Base-by-base conservation (phyloP, 2,797 vertebrate species). In the Syncerus caffer region DNA sequence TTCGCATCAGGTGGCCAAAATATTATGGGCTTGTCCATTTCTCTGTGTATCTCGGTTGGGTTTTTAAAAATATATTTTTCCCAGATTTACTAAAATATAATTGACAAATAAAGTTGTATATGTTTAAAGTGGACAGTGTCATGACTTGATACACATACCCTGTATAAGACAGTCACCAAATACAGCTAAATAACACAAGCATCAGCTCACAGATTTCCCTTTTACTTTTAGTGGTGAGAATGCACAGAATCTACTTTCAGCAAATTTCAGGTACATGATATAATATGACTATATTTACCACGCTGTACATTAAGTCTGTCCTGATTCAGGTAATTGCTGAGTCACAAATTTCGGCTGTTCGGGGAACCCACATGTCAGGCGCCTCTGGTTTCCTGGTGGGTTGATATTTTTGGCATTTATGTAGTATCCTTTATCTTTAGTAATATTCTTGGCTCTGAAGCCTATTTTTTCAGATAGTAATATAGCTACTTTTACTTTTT, bases 231-330 rank as follows among this genome's bases (percentile, higher is more conserved):
- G 7, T 7, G 11, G n/a, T 31, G 4, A 53, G 47, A 53, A 53
- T 7, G 25, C 58, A 23, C 10, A 23, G 3, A 53, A 6, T 16
- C 13, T 9, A 11, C 8, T 31, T 31, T 42, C 14, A 31, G 34
- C 12, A 31, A 12, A 67, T 55, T 7, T 83, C 34, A 25, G 9
- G 47, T 5, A 3, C 31, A 23, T 2, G 1, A 3, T 13, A 19
- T 11, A 5, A 51, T 16, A 13, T 9, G 6, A 45, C 34, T 27
- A 0, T 4, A 45, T 4, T 8, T 38, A 27, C 38, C 71, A 76
- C 1, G 12, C 71, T 45, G 38, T 23, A 1, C 76, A 2, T 11
- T 19, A 1, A 12, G 7, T 15, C 78, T 17, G 3, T 2, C 15
- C 11, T 4, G 42, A 31, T 31, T 21, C 62, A 16, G 42, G 14